Percentiles rank a stretch among this genome's conserved stretches.
These are phyloP conservation scores for Triops longicaudatus DNA, from an alignment of 1,140 invertebrate species.

Conservation along the genomic window DNA sequence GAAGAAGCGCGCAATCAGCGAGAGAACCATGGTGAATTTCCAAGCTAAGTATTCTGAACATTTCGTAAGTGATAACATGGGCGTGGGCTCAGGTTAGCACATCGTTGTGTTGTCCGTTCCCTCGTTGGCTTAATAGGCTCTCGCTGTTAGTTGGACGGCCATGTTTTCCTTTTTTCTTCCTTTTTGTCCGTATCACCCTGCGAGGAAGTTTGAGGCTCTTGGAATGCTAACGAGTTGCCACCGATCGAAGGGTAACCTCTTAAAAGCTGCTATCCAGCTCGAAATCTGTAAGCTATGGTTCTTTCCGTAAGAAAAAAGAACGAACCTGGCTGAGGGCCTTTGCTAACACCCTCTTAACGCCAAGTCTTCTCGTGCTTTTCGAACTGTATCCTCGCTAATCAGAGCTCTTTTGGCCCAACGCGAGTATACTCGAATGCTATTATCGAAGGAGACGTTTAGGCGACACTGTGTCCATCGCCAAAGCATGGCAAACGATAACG, in stretches of 20 bases:
- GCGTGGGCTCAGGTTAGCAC: background rate
- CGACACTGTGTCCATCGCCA: too few species aligned
- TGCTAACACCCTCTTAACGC: too few species aligned
- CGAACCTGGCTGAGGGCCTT: too few species aligned
- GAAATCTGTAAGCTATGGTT: too few species aligned
- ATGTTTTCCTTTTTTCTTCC: background rate
- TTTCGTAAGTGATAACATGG: background rate
- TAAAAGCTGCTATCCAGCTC: background rate
- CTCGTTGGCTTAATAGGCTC: background rate
- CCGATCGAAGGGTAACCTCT: background rate
- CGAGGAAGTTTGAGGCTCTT: background rate
- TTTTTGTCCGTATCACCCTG: background rate
- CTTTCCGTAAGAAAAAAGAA: too few species aligned
- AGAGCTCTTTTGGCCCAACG: too few species aligned
- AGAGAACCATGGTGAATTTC: background rate
- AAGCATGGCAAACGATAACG: too few species aligned
- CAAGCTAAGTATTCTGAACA: background rate
- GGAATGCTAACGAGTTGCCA: background rate
- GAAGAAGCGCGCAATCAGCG: too few species aligned
- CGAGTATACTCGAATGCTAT: too few species aligned
- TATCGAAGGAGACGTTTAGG: too few species aligned
- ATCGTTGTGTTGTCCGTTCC: background rate
- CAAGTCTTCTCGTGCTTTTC: too few species aligned
- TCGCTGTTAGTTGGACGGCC: background rate
- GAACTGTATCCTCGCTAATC: too few species aligned